Evolutionary conservation across 2,797 vertebrate genomes (phyloP).

Genomic region (Anguilla obscura): DNA sequence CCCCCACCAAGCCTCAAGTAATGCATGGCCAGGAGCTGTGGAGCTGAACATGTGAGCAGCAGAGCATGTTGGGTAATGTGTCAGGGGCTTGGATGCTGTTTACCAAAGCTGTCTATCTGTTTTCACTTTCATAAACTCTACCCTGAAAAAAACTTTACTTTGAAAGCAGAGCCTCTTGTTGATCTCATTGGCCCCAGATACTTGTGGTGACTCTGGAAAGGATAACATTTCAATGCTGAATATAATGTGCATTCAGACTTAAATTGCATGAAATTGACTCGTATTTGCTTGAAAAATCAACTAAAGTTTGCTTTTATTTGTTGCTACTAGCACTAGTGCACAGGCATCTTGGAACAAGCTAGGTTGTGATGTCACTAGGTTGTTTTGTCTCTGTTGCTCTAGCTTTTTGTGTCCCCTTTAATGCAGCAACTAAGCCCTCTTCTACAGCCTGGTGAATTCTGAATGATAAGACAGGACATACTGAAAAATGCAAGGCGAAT

Average conservation of each 20-base stretch:
- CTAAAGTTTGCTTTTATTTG: too few relatives aligned
- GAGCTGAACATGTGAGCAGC: constrained; percentile 17
- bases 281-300: too few relatives aligned
- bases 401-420: too few relatives aligned
- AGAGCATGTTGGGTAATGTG: constrained; percentile 45
- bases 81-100: constrained; percentile 20
- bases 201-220: neutral
- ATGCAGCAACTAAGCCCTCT: neutral
- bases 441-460: neutral
- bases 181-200: neutral
- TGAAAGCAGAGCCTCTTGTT: constrained; percentile 3
- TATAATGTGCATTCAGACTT: neutral
- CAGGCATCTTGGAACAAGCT: too few relatives aligned
- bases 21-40: neutral
- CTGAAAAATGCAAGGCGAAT: neutral
- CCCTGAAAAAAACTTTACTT: constrained; percentile 35
- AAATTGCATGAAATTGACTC: neutral
- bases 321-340: too few relatives aligned
- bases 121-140: constrained; percentile 34
- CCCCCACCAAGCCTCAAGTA: neutral
- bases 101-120: constrained; percentile 32
- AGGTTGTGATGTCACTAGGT: too few relatives aligned
- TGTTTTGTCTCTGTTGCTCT: too few relatives aligned
- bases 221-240: neutral
- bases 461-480: neutral